These are phyloP conservation scores for Heteromurus nitidus DNA, from an alignment of 2,888 invertebrate genomes.

Conservation along the genomic window DNA sequence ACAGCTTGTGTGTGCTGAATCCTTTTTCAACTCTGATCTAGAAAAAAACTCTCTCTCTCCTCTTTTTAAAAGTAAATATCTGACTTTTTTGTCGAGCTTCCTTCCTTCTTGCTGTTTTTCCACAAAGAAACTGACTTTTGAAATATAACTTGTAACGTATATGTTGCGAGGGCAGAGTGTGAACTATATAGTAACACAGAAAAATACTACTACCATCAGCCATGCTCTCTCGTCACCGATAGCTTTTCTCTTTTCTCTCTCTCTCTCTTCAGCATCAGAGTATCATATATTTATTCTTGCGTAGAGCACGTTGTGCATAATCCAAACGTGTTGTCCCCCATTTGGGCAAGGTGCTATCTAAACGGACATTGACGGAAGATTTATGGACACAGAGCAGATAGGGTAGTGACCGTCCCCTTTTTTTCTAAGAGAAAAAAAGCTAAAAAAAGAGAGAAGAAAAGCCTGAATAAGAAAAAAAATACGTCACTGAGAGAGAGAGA, in stretches of 20 bases:
- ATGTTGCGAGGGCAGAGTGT: constrained; percentile 47
- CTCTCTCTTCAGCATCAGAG: constrained; percentile 19
- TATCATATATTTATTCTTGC: constrained; percentile 59
- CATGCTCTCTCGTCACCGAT: constrained; percentile 12
- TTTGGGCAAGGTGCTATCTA: constrained; percentile 74
- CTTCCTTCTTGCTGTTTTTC: constrained; percentile 2
- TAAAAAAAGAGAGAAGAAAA: constrained; percentile 28
- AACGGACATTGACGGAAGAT: constrained; percentile 73
- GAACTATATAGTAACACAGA: constrained; percentile 37
- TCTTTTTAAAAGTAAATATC: constrained; percentile 48
- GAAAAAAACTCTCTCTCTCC: constrained; percentile 24
- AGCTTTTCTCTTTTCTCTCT: constrained; percentile 57
- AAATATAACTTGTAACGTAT: constrained; percentile 60
- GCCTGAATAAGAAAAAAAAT: constrained; percentile 40
- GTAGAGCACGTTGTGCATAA: constrained; percentile 67
- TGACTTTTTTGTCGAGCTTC: constrained; percentile 8
- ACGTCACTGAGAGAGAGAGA: constrained; percentile 45
- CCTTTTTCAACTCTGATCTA: constrained; percentile 21
- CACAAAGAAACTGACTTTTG: constrained; percentile 52
- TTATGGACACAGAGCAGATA: constrained; percentile 72
- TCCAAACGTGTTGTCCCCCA: constrained; percentile 71
- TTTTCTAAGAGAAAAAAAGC: constrained; percentile 60
- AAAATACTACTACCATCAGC: constrained; percentile 11
- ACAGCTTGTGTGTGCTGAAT: constrained; percentile 21
- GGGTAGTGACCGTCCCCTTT: constrained; percentile 73